Evolutionary conservation across 2,888 invertebrate species (phyloP), one percentile per base, ranked within the genome.

Genomic region (Pyrochroa serraticornis): DNA sequence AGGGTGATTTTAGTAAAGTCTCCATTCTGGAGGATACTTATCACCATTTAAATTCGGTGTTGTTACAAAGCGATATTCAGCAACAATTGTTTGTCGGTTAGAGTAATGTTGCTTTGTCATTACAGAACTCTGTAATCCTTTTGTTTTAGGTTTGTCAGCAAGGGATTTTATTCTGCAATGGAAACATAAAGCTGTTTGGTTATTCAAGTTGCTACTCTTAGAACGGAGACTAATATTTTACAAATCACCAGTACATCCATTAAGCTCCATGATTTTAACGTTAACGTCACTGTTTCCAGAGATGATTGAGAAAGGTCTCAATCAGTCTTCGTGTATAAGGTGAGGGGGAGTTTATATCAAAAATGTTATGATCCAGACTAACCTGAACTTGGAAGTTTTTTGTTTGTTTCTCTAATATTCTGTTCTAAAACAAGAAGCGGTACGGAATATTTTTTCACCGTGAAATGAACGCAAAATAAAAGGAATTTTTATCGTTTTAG

Each of bases 121-220:
- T 22, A 5, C 22, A 22, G 5, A 5, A 22, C 3, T 22, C n/a
- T 22, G 22, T 22, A 22, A 22, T 22, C 3, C 3, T 2, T 22
- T 22, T 31, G 64, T 83, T 84, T 46, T 77, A 93, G 95, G 93
- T 66, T 82, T 95, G 65, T 92, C 93, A 36, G 88, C 90, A 2
- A 84, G 91, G 74, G 90, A 92, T 73, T 83, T 95, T 69, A 85
- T 95, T 47, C 83, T 91, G 61, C 86, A 86, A 64, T 97, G 97
- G 87, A 88, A 92, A 61, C 97, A 97, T 77, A 96, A 97, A 82
- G 90, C 93, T 34, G 81, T 99, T 47, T 82, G 97, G 58, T 81
- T 99, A 41, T 97, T 97, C 77, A 99, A 99, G 80, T 81, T 98
- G 52, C 80, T 98, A 52, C 81, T 99, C 43, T 82, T 99, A 57